Base-by-base conservation (phyloP, 1,140 invertebrate species). In the Yoshiicerus persimilis region DNA sequence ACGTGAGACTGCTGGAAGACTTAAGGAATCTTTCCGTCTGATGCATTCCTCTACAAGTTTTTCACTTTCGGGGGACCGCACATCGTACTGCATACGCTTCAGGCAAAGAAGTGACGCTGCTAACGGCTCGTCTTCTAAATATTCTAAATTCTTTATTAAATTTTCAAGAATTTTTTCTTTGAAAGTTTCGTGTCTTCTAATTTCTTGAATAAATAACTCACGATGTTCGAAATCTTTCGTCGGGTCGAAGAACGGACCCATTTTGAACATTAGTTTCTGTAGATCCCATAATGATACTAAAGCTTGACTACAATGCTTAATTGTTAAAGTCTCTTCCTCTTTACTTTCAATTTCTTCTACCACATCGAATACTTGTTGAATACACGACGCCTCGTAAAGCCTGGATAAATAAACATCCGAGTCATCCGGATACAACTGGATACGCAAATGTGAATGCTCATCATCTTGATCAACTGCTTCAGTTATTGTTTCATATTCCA, bases 231-330 rank as follows among this genome's bases (percentile, higher is more conserved):
- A 38, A 41, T 89, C 88, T 34, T 88, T 36, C 41, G 56, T 70
- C 16, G 87, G 80, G 27, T 88, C 87, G 39, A 90, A 90, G 0
- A 86, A 38, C 2, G 85, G 16, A 4, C 85, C 47, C 23, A 89
- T 66, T 27, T 88, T 80, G 62, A 88, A 89, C 16, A 90, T 86
- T 16, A 89, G 62, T 47, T 91, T 91, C 77, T 91, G 89, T 1
- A 91, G 25, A 66, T 91, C 88, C 88, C 88, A 91, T 20, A 91
- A n/a, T 4, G 89, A 87, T 11, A 87, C 89, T 56, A 91, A 66
- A 34, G 91, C 89, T 89, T 91, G 90, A 87, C 87, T 88, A 87
- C 87, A 86, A 41, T 90, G 80, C 80, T 89, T 88, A 3, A 38
- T 0, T 39, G 62, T 85, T 27, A 38, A 36, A 1, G 13, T 32